Percentiles rank a stretch among this genome's conserved stretches.
phyloP scores from a whole-genome alignment of 2,888 invertebrate species.

The Rhagium mordax region DNA sequence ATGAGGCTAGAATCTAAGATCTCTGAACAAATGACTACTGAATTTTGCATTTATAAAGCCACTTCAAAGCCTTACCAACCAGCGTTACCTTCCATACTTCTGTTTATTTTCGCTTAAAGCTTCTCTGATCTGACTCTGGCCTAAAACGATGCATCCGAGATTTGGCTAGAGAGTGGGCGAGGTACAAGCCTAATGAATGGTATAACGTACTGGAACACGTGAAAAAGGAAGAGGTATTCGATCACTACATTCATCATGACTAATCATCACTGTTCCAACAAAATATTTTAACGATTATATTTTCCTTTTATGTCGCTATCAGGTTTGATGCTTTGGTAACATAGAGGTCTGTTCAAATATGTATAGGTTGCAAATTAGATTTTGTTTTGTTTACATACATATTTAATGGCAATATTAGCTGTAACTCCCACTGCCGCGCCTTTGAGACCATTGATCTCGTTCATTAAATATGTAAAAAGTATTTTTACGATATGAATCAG shows the following conservation, averaged over 20 bases:
- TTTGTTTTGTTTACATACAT: background rate
- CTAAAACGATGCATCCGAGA: conserved; percentile 12
- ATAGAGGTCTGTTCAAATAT: background rate
- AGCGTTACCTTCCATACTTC: too few species aligned
- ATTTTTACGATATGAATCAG: too few species aligned
- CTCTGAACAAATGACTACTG: too few species aligned
- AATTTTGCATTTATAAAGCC: too few species aligned
- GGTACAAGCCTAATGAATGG: conserved; percentile 40
- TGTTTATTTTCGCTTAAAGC: too few species aligned
- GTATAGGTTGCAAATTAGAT: background rate
- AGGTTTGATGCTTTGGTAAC: background rate
- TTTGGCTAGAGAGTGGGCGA: conserved; percentile 20
- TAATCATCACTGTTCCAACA: conserved; percentile 13
- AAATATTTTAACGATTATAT: background rate
- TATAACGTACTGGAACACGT: conserved; percentile 37
- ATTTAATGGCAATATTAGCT: background rate
- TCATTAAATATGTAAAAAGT: background rate
- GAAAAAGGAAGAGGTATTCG: conserved; percentile 7
- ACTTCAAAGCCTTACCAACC: too few species aligned
- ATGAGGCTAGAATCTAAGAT: too few species aligned
- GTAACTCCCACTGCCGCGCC: background rate
- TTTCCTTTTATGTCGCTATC: background rate
- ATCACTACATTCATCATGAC: conserved; percentile 15
- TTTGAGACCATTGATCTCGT: background rate
- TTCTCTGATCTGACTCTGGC: background rate